A percentile compares a stretch with the other conserved stretches of the same genome.
Conservation (phyloP, 2,797 vertebrate genomes). For the Thalassophryne amazonica region DNA sequence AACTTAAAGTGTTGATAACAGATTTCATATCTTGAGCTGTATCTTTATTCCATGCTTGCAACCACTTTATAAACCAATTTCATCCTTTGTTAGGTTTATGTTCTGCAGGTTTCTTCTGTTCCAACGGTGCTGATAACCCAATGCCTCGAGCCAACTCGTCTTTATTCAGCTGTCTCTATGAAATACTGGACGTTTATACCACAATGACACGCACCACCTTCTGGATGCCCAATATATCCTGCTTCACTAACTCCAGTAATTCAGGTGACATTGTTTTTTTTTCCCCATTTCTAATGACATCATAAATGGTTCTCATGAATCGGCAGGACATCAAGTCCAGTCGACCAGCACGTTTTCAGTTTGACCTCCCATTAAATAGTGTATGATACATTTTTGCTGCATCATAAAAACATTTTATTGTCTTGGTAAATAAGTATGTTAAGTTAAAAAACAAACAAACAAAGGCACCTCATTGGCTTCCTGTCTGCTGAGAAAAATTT, state of each 20-base stretch:
- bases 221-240: slow-evolving; percentile 57
- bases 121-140: slow-evolving; percentile 62
- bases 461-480: slow-evolving; percentile 5
- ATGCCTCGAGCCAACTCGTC: slow-evolving; percentile 63
- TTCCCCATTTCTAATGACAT: slow-evolving; percentile 16
- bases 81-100: slow-evolving; percentile 71
- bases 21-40: background rate
- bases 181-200: slow-evolving; percentile 51
- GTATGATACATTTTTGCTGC: slow-evolving; percentile 18
- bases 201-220: slow-evolving; percentile 26
- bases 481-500: slow-evolving; percentile 10
- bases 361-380: slow-evolving; percentile 22
- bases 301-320: slow-evolving; percentile 16
- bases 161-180: slow-evolving; percentile 71
- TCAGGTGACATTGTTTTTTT: slow-evolving; percentile 29
- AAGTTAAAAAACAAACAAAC: slow-evolving; percentile 9
- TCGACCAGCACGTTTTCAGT: slow-evolving; percentile 6
- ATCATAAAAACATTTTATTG: background rate
- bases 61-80: background rate
- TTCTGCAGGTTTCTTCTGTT: slow-evolving; percentile 83
- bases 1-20: background rate
- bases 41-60: background rate
- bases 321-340: slow-evolving; percentile 1
- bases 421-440: slow-evolving; percentile 7
- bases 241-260: slow-evolving; percentile 41